Base-by-base conservation (phyloP, 2,888 invertebrate genomes). In the Diogma glabrata region DNA sequence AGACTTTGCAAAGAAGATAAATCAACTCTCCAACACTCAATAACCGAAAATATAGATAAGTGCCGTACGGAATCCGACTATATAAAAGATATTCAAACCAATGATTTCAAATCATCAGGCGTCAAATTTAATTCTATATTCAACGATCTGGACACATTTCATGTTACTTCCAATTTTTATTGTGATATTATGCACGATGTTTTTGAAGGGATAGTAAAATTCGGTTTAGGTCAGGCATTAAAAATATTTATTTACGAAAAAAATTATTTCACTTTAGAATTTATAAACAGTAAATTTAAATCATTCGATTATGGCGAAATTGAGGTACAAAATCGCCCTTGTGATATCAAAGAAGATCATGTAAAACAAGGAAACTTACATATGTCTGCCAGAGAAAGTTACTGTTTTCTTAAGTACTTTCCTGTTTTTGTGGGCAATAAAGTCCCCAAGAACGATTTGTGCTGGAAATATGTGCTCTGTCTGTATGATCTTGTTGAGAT, bases 391-490 rank as follows among this genome's bases (percentile, higher is more conserved):
- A n/a, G n/a, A n/a, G n/a, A 33, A 33, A 5, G 4, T 33, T 33
- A 33, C 33, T 14, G 33, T 33, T 33, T 33, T 33, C 33, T 33
- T 33, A 33, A n/a, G n/a, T n/a, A n/a, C n/a, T n/a, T n/a, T n/a
- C n/a, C n/a, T n/a, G n/a, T n/a, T n/a, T n/a, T n/a, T n/a, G n/a
- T n/a, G n/a, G n/a, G n/a, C n/a, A n/a, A 14, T 33, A 33, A 33
- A 33, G 33, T 33, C 14, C 33, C 33, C 14, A 33, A 33, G 14
- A 33, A 33, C 14, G 4, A 33, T 33, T 7, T 10, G 14, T 14
- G n/a, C 14, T 33, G 33, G 33, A 33, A 33, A 33, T 33, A 33
- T 7, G 33, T 33, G 12, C 33, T 33, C 14, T 33, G 33, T 10
- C 33, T 33, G 14, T 33, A 33, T 33, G 33, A 33, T 14, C 33